Base-by-base conservation (phyloP, 2,888 invertebrate genomes). In the Elgonia sp. region DNA sequence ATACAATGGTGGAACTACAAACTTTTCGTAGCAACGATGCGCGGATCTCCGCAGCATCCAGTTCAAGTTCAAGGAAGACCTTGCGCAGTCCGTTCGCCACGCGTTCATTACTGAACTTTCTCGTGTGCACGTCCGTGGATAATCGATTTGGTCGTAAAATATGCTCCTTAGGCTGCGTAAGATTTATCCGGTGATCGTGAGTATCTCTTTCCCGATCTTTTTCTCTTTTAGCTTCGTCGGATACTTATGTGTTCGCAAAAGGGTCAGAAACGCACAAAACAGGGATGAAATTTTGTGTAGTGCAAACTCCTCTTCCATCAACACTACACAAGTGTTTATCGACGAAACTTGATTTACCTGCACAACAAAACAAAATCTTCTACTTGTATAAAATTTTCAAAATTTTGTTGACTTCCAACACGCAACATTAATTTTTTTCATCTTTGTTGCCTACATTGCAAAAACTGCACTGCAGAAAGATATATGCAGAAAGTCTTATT, bases 141-240 rank as follows among this genome's bases (percentile, higher is more conserved):
- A 92, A 93, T 93, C 92, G 92, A 93, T 92, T 92, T 90, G 89
- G 90, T 92, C 91, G 92, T 92, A 92, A 91, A 92, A 92, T 91
- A 90, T 88, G 89, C 91, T 92, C 92, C 92, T 92, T 92, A 90
- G 90, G 89, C 89, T 90, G 83, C 79, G 77, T 76, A 80, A 88
- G 82, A 72, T 79, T 77, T 89, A 89, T 89, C 88, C 82, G 69
- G 75, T 62, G 88, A 86, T 87, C 87, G 89, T 88, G 80, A 87
- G 84, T 89, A 84, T 87, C 87, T 84, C 83, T 80, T 83, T 87
- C 83, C 79, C 82, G 67, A 79, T 84, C 84, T 87, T 82, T 82
- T 84, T 81, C 79, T 77, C 84, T 88, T 86, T 85, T 70, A 63
- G 79, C 70, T 50, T 77, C 87, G 69, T 63, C 75, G 21, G 76